phyloP scores from a whole-genome alignment of 2,113 vertebrate genomes.

The Hypocryptadius cinnamomeus region DNA sequence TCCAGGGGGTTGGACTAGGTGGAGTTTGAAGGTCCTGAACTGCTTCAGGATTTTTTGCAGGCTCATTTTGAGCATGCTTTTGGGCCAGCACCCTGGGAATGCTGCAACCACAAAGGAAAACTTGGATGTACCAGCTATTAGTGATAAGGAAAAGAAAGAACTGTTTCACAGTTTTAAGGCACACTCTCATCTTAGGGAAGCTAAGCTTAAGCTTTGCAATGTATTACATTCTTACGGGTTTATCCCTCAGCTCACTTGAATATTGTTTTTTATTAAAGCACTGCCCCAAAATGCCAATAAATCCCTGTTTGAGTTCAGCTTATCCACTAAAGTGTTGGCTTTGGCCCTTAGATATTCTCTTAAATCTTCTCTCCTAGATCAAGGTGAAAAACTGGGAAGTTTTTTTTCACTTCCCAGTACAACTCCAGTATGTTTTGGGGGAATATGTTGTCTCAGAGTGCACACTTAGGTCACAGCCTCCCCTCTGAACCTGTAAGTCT shows the following conservation, averaged over 20 bases:
- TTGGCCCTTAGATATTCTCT: background rate
- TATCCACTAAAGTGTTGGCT: background rate
- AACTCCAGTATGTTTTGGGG: fast-evolving
- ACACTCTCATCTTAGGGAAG: background rate
- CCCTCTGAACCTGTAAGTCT: background rate
- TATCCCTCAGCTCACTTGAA: background rate
- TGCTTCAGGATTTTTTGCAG: background rate
- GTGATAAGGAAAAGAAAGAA: background rate
- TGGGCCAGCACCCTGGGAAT: background rate
- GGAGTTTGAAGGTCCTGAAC: background rate
- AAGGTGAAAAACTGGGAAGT: background rate
- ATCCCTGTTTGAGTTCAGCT: background rate
- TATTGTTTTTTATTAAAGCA: background rate
- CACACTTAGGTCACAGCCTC: background rate
- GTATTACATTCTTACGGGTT: background rate
- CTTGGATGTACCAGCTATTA: background rate
- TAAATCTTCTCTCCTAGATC: background rate
- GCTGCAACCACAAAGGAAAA: background rate
- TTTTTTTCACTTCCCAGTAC: background rate
- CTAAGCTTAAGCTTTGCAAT: background rate
- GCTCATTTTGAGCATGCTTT: background rate
- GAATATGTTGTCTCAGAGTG: background rate
- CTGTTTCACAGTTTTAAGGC: background rate
- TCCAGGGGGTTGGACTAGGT: background rate
- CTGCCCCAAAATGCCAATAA: background rate